These are phyloP conservation scores for Pipistrellus pygmaeus DNA, from an alignment of 2,797 vertebrate species.

Conservation along the genomic window DNA sequence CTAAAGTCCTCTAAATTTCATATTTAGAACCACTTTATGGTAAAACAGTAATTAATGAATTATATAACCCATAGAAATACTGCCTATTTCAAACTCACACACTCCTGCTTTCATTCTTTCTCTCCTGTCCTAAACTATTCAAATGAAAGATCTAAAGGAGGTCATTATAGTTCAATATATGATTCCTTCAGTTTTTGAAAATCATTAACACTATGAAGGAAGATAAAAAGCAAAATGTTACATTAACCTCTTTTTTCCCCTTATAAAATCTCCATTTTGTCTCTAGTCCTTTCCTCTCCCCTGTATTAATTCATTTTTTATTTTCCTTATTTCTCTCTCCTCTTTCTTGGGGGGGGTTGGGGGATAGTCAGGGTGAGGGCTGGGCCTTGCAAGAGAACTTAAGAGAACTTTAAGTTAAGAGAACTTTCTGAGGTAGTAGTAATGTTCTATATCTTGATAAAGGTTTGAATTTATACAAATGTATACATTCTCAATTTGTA, in stretches of 20 bases:
- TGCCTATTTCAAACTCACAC: slow-evolving; percentile 1
- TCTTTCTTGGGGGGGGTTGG: neutral
- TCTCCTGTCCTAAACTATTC: neutral
- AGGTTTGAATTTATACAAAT: neutral
- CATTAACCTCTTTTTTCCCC: neutral
- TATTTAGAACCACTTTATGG: neutral
- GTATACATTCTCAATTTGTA: slow-evolving; percentile 7
- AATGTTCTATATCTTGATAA: neutral
- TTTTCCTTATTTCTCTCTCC: slow-evolving; percentile 24
- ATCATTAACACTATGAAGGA: slow-evolving; percentile 36
- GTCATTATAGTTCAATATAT: neutral
- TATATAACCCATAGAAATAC: neutral
- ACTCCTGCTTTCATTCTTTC: neutral
- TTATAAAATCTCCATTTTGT: slow-evolving; percentile 19
- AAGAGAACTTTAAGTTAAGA: slow-evolving; percentile 8
- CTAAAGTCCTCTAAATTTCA: slow-evolving; percentile 10
- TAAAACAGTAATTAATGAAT: slow-evolving; percentile 19
- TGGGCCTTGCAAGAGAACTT: neutral
- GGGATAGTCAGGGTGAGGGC: neutral
- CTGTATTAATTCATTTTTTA: slow-evolving; percentile 29
- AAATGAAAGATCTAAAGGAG: neutral
- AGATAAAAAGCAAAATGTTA: slow-evolving; percentile 20
- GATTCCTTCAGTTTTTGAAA: slow-evolving; percentile 2
- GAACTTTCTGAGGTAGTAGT: slow-evolving; percentile 3
- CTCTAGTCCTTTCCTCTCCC: neutral